Conservation (phyloP, 2,113 vertebrate species). For the Ptyas mucosa region DNA sequence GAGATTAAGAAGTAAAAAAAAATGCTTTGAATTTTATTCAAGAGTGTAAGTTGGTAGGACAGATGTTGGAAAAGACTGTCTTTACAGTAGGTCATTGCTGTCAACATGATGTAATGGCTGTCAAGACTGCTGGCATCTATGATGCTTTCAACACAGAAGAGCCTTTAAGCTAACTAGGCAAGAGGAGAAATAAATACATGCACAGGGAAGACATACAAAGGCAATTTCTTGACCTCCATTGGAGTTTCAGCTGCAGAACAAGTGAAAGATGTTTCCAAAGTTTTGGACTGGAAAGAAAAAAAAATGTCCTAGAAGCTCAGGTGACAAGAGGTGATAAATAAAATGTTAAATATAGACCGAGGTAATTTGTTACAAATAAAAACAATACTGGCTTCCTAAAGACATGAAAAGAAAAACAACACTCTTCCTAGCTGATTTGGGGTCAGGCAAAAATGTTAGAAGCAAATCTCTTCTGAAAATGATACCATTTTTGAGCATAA, state of each 20-base stretch:
- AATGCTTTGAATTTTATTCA: neutral
- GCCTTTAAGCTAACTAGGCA: slow-evolving; percentile 16
- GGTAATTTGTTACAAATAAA: slow-evolving; percentile 37
- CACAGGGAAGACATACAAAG: slow-evolving; percentile 27
- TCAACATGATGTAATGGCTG: neutral
- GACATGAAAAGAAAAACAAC: slow-evolving; percentile 26
- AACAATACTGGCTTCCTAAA: slow-evolving; percentile 15
- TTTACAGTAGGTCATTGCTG: neutral
- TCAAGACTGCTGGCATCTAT: neutral
- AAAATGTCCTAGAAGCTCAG: slow-evolving; percentile 42
- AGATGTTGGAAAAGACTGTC: neutral
- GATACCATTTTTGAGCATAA: slow-evolving; percentile 59
- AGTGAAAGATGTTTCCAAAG: slow-evolving; percentile 2
- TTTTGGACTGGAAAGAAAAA: slow-evolving; percentile 34
- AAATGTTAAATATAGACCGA: slow-evolving; percentile 37
- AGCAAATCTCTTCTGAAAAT: slow-evolving; percentile 51
- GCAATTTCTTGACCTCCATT: slow-evolving; percentile 16
- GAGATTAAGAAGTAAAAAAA: neutral
- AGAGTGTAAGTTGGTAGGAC: neutral
- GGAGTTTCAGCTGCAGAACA: slow-evolving; percentile 11
- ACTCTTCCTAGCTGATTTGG: slow-evolving; percentile 43
- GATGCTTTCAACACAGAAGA: neutral
- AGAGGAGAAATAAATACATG: neutral
- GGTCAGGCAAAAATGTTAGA: slow-evolving; percentile 44
- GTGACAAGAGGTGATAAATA: slow-evolving; percentile 39